Percentiles rank a stretch among this genome's conserved stretches.
These are phyloP conservation scores for Solenopsis invicta DNA, from an alignment of 1,140 invertebrate genomes.

Conservation along the genomic window DNA sequence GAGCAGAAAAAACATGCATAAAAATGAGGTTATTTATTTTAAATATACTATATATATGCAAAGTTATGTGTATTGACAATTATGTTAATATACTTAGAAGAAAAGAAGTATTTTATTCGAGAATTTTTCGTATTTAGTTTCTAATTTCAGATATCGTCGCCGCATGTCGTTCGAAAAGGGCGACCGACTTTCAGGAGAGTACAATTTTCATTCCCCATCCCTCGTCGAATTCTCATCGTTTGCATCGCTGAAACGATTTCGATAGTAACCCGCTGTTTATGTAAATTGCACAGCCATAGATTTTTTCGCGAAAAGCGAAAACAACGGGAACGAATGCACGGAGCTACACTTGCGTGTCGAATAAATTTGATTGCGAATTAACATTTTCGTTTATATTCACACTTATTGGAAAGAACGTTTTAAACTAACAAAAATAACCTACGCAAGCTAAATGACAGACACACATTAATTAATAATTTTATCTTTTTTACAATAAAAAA, in stretches of 20 bases:
- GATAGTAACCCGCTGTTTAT: conserved; percentile 47
- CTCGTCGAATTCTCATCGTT: conserved; percentile 47
- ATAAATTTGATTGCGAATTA: conserved; percentile 31
- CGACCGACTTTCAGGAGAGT: conserved; percentile 58
- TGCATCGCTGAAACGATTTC: conserved; percentile 26
- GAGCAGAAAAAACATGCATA: no score
- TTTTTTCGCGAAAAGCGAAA: conserved; percentile 29
- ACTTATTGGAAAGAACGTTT: neutral
- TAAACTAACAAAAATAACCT: neutral
- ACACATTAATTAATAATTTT: neutral
- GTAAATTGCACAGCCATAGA: conserved; percentile 33
- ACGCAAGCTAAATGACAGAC: no score
- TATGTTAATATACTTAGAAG: neutral
- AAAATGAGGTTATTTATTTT: neutral
- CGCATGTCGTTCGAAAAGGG: conserved; percentile 51
- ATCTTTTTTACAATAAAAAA: neutral
- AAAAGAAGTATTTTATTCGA: conserved; percentile 58
- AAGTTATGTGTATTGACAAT: neutral
- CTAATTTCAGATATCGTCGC: conserved; percentile 39
- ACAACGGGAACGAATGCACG: neutral
- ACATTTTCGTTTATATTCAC: neutral
- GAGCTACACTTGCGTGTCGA: neutral
- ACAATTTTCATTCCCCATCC: conserved; percentile 66
- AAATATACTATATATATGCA: neutral
- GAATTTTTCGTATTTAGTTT: conserved; percentile 65